Percentiles rank a stretch among this genome's conserved stretches.
Evolutionary conservation across 2,113 vertebrate genomes (phyloP).

Genomic region (Saimiri boliviensis): DNA sequence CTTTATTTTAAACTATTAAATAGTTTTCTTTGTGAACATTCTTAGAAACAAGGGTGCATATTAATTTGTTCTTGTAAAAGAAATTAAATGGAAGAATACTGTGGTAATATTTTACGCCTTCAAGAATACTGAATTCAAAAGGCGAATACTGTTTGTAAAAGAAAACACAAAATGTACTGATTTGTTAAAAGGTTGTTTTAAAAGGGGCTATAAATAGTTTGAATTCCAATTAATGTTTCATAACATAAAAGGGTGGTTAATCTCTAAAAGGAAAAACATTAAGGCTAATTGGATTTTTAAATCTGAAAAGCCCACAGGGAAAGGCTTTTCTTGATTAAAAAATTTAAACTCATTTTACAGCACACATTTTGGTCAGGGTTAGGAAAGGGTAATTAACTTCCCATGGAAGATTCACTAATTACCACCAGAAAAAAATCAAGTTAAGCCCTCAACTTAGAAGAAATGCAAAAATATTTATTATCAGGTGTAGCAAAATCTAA

Average conservation of each 20-base stretch:
- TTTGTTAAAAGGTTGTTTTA: conserved; percentile 46
- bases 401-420: conserved; percentile 60
- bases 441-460: conserved; percentile 48
- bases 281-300: conserved; percentile 71
- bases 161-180: conserved; percentile 39
- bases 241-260: conserved; percentile 63
- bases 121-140: neutral
- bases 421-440: conserved; percentile 24
- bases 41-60: neutral
- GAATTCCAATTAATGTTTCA: conserved; percentile 72
- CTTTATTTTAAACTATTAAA: neutral
- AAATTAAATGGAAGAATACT: conserved; percentile 25
- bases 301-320: conserved; percentile 59
- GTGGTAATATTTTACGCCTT: neutral
- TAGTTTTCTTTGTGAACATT: conserved; percentile 34
- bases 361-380: conserved; percentile 56
- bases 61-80: conserved; percentile 24
- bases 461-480: conserved; percentile 61
- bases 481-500: conserved; percentile 1
- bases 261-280: conserved; percentile 69
- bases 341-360: conserved; percentile 60
- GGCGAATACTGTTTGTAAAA: conserved; percentile 36
- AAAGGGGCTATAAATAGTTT: conserved; percentile 60
- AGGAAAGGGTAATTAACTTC: conserved; percentile 66
- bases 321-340: conserved; percentile 72